Evolutionary conservation across 2,113 vertebrate species (phyloP).

Genomic region (Python bivittatus): DNA sequence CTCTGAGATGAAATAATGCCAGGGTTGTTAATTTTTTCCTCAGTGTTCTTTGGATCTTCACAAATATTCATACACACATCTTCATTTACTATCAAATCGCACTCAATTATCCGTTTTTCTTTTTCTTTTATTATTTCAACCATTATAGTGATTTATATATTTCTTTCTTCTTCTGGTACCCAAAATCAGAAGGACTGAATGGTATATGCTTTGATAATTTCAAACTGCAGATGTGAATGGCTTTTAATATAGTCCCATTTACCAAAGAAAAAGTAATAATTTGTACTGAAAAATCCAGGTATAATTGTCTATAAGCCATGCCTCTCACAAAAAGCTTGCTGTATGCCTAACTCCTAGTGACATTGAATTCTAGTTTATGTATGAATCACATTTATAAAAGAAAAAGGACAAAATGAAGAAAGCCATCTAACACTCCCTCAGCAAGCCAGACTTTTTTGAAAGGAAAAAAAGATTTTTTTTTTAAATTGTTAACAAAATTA

Average conservation of each 20-base stretch:
- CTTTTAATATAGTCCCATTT: conserved; percentile 48
- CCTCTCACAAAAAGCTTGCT: conserved; percentile 10
- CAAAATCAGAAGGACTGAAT: conserved; percentile 50
- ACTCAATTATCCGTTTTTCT: background rate
- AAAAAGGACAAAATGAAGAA: conserved; percentile 30
- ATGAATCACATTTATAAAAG: conserved; percentile 11
- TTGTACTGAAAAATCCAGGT: conserved; percentile 31
- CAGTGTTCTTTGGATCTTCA: background rate
- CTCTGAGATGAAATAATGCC: background rate
- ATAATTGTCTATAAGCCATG: conserved; percentile 31
- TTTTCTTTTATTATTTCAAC: background rate
- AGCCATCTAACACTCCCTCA: background rate
- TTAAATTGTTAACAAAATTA: conserved; percentile 28
- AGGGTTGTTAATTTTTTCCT: background rate
- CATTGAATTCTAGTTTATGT: conserved; percentile 1
- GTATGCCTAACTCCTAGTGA: conserved; percentile 27
- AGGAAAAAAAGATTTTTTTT: background rate
- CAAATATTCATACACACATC: background rate
- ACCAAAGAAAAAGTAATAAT: conserved; percentile 44
- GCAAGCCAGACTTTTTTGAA: background rate
- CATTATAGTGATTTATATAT: background rate
- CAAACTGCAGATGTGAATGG: conserved; percentile 55
- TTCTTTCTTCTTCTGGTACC: conserved; percentile 38
- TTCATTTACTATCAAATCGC: background rate
- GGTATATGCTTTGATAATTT: conserved; percentile 38